Base-by-base conservation (phyloP, 2,113 vertebrate species). In the Hoplias malabaricus region DNA sequence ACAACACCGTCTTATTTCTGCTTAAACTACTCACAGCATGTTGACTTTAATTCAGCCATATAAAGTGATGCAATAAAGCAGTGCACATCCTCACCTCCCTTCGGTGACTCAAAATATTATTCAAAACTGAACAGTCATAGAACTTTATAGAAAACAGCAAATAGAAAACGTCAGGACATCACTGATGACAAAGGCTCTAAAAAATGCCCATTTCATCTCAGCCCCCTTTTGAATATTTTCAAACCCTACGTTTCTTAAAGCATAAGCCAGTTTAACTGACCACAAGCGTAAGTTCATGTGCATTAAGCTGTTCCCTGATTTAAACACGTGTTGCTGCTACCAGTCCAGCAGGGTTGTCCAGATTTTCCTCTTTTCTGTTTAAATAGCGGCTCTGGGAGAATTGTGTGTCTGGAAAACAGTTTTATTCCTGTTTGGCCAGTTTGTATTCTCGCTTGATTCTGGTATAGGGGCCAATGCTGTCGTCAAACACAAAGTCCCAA, bases 401-500 rank as follows among this genome's bases (percentile, higher is more conserved):
- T 66, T 21, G 57, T 36, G 42, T 25, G 27, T 62, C n/a, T 27
- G 29, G 50, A 14, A 16, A 53, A 59, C 1, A 61, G 19, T 43
- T 88, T n/a, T 75, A 93, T 61, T 82, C 87, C 65, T 82, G 74
- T 75, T 93, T 89, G 2, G 79, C 94, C 43, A 94, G 82, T 84
- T 93, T 94, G 89, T 89, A 97, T n/a, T 90, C 80, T 82, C 98
- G 92, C 87, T 98, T 99, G 83, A 98, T 92, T 84, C 98, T 91
- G 72, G 96, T 88, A 0, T 95, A 98, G 42, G 96, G 97, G 3
- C 97, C 94, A 46, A 99, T 89, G 82, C 88, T 91, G 83, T 98
- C 94, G 63, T 99, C 92, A 16, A 98, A 96, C 79, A 99, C 92
- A 74, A 99, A 99, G 84, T 98, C 95, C 96, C 96, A 98, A 42